Conservation (phyloP, 1,140 invertebrate species). For the Calosoma granatense region DNA sequence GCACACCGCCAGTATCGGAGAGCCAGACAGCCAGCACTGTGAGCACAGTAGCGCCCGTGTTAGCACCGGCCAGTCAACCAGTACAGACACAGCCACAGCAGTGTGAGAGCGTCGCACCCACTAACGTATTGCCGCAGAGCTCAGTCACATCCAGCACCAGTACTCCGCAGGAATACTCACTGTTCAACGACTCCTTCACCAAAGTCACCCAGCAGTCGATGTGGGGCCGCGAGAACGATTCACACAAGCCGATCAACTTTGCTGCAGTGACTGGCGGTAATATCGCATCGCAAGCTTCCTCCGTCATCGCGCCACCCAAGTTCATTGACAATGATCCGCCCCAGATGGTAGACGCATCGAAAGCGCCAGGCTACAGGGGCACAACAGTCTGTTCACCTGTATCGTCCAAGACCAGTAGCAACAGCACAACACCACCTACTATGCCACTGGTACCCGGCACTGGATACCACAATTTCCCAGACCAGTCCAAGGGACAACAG, state of each 20-base stretch:
- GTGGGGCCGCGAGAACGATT: conserved; percentile 55
- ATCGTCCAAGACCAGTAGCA: conserved; percentile 49
- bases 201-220: conserved; percentile 52
- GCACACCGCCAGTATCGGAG: not conserved
- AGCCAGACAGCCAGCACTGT: not conserved
- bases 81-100: conserved; percentile 22
- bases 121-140: conserved; percentile 1
- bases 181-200: conserved; percentile 64
- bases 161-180: conserved; percentile 56
- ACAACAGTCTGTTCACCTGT: conserved; percentile 61
- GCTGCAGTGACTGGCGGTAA: conserved; percentile 59
- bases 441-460: conserved; percentile 24
- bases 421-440: conserved; percentile 39
- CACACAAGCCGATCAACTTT: conserved; percentile 62
- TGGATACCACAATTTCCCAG: conserved; percentile 16
- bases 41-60: not conserved
- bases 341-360: conserved; percentile 60
- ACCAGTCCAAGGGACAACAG: conserved; percentile 25
- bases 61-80: conserved; percentile 12
- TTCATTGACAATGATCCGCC: conserved; percentile 48
- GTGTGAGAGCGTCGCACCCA: conserved; percentile 17
- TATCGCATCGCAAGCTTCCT: conserved; percentile 34
- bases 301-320: conserved; percentile 29
- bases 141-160: conserved; percentile 14
- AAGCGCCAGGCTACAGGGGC: conserved; percentile 70